Percentiles rank a stretch among this genome's conserved stretches.
phyloP scores from a whole-genome alignment of 2,797 vertebrate genomes.

The Picus viridis region DNA sequence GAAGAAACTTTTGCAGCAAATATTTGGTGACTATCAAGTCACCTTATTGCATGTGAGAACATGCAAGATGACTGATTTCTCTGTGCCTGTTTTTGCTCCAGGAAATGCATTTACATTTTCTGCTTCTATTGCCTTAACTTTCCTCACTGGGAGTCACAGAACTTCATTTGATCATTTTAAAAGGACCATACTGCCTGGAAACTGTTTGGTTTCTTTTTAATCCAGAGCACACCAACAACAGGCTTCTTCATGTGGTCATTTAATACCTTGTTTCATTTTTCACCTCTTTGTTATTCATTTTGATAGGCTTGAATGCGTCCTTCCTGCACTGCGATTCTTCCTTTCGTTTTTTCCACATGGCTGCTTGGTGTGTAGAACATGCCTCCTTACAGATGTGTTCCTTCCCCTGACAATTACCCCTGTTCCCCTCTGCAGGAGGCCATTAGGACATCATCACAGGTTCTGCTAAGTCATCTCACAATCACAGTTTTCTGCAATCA shows the following conservation, averaged over 20 bases:
- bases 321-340: slow-evolving; percentile 25
- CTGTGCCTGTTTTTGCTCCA: neutral
- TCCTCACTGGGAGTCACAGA: neutral
- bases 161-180: neutral
- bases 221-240: neutral
- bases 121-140: neutral
- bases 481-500: slow-evolving; percentile 81
- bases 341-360: slow-evolving; percentile 72
- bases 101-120: neutral
- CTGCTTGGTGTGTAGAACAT: slow-evolving; percentile 75
- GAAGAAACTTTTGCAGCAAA: neutral
- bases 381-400: slow-evolving; percentile 76
- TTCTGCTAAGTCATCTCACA: slow-evolving; percentile 83
- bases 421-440: slow-evolving; percentile 76
- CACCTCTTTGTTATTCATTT: neutral
- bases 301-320: neutral
- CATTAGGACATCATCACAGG: slow-evolving; percentile 80
- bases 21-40: neutral
- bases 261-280: slow-evolving; percentile 9
- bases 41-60: neutral
- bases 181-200: neutral
- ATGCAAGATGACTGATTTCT: neutral
- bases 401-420: slow-evolving; percentile 79
- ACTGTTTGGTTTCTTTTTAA: slow-evolving; percentile 27
- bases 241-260: neutral